Percentiles rank a stretch among this genome's conserved stretches.
phyloP scores from a whole-genome alignment of 2,797 vertebrate genomes.

The Picus viridis region DNA sequence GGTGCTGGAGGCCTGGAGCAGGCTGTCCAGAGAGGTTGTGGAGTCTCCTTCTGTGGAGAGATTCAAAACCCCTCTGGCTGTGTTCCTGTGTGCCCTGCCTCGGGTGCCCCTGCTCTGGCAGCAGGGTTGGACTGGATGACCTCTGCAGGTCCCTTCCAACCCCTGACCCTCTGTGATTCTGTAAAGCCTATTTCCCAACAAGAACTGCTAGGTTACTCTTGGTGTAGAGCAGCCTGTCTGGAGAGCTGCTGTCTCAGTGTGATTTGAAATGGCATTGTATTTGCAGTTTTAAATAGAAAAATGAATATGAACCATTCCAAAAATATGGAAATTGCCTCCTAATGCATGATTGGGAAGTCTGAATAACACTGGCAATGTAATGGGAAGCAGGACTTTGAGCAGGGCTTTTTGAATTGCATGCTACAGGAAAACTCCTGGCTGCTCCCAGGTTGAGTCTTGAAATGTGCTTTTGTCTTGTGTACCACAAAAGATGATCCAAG shows the following conservation, averaged over 20 bases:
- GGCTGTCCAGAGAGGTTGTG: no score
- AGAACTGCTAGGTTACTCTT: not conserved
- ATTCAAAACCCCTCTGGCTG: no score
- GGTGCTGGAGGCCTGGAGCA: no score
- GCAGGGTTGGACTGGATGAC: no score
- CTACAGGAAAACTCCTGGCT: not conserved
- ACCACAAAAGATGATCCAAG: no score
- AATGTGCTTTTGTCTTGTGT: not conserved
- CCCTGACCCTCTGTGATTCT: no score
- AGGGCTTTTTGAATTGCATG: fast-evolving
- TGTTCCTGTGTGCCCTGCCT: no score
- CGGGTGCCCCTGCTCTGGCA: no score
- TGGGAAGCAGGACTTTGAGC: not conserved
- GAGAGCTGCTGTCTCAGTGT: not conserved
- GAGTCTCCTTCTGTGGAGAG: no score
- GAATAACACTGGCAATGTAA: not conserved
- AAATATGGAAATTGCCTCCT: not conserved
- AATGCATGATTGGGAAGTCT: fast-evolving
- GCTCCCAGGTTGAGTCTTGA: not conserved
- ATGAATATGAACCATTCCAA: not conserved
- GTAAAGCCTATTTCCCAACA: fast-evolving
- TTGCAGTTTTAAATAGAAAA: not conserved
- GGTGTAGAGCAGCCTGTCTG: not conserved
- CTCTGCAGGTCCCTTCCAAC: no score
- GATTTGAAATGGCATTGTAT: not conserved